phyloP scores from a whole-genome alignment of 2,113 vertebrate species.

The Dipodomys merriami region DNA sequence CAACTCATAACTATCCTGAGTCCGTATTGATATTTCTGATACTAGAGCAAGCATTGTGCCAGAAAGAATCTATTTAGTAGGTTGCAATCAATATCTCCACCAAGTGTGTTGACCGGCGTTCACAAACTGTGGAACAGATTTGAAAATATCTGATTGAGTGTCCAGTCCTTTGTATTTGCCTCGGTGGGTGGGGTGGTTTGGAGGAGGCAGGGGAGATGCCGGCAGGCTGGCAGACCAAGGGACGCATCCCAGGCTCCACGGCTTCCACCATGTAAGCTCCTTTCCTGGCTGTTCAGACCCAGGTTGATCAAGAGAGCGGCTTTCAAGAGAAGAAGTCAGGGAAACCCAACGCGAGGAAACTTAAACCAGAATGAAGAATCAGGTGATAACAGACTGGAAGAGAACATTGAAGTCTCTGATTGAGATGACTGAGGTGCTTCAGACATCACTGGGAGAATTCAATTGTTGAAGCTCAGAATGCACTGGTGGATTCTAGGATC shows the following conservation, averaged over 20 bases:
- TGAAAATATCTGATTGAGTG: background rate
- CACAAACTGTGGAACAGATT: slow-evolving; percentile 76
- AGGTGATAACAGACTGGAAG: background rate
- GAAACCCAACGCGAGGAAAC: background rate
- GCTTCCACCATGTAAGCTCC: background rate
- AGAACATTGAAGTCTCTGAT: background rate
- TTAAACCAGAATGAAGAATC: background rate
- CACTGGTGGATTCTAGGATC: background rate
- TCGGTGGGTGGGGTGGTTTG: background rate
- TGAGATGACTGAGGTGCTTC: no score
- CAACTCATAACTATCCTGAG: background rate
- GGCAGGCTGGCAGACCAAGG: background rate
- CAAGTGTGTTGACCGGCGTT: slow-evolving; percentile 79
- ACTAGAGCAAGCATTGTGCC: slow-evolving; percentile 70
- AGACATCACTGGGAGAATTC: no score
- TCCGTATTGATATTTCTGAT: background rate
- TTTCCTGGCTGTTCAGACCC: background rate
- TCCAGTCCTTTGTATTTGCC: background rate
- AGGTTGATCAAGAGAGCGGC: background rate
- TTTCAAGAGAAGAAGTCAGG: background rate
- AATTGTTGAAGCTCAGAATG: no score
- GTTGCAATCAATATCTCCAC: slow-evolving; percentile 81
- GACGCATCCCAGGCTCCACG: background rate
- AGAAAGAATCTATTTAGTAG: slow-evolving; percentile 81
- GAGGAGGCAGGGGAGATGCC: background rate